phyloP scores from a whole-genome alignment of 2,113 vertebrate genomes.

The Erythrolamprus reginae region DNA sequence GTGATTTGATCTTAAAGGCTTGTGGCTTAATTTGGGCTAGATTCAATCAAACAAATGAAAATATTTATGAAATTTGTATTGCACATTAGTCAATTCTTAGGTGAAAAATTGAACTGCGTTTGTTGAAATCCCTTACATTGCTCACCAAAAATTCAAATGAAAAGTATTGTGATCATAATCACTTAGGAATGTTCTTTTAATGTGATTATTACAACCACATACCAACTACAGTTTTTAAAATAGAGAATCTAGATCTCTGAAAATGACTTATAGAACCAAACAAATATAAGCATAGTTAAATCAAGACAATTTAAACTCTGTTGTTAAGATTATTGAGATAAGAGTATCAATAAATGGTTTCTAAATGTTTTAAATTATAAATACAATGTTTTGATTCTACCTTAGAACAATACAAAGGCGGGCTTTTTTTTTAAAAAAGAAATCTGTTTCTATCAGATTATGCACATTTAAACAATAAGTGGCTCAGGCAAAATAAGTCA shows the following conservation, averaged over 20 bases:
- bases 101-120: conserved; percentile 15
- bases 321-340: conserved; percentile 55
- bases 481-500: conserved; percentile 82
- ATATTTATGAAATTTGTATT: conserved; percentile 4
- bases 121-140: conserved; percentile 3
- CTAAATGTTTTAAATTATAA: conserved; percentile 74
- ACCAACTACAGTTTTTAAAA: conserved; percentile 42
- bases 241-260: conserved; percentile 12
- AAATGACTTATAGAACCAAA: conserved; percentile 46
- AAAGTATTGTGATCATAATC: conserved; percentile 21
- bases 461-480: conserved; percentile 82
- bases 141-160: conserved; percentile 24
- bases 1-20: background rate
- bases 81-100: background rate
- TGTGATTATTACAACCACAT: conserved; percentile 39
- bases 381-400: conserved; percentile 79
- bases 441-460: conserved; percentile 78
- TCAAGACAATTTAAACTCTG: conserved; percentile 61
- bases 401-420: conserved; percentile 74
- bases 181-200: conserved; percentile 21
- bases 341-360: conserved; percentile 72
- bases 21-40: background rate
- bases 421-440: conserved; percentile 60
- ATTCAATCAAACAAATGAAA: conserved; percentile 16
- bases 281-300: conserved; percentile 52